A percentile compares a stretch with the other conserved stretches of the same genome.
These are phyloP conservation scores for Clarias gariepinus DNA, from an alignment of 2,113 vertebrate species.

Conservation along the genomic window DNA sequence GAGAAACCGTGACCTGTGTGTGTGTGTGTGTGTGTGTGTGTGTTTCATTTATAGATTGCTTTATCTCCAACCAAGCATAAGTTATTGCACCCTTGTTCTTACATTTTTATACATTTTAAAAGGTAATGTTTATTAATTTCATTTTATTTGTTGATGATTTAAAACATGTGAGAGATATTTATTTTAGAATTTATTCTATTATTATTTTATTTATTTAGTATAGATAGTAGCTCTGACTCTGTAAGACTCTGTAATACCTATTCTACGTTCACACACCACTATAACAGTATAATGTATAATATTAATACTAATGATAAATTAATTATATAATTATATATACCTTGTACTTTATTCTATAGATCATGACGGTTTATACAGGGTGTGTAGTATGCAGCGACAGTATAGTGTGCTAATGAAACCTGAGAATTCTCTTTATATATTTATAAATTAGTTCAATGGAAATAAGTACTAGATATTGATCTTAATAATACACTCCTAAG, in stretches of 20 bases:
- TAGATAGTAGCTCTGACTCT: neutral
- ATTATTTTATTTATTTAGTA: neutral
- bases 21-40: conserved; percentile 35
- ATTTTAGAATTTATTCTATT: neutral
- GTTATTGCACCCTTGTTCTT: neutral
- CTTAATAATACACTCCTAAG: neutral
- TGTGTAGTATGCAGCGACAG: neutral
- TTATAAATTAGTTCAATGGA: neutral
- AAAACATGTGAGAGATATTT: neutral
- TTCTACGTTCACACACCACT: neutral
- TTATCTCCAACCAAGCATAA: neutral
- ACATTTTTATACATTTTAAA: neutral
- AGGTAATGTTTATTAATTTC: no score
- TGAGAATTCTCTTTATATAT: neutral
- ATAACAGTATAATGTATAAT: neutral
- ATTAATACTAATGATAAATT: neutral
- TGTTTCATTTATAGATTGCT: conserved; percentile 6
- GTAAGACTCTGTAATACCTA: neutral
- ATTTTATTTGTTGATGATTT: neutral
- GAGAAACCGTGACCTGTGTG: conserved; percentile 37
- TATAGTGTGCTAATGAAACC: neutral
- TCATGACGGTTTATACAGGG: no score
- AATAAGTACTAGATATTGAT: no score
- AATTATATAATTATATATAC: neutral
- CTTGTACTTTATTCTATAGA: neutral